Evolutionary conservation across 2,888 invertebrate species (phyloP).

Genomic region (Ennomos quercinarius): DNA sequence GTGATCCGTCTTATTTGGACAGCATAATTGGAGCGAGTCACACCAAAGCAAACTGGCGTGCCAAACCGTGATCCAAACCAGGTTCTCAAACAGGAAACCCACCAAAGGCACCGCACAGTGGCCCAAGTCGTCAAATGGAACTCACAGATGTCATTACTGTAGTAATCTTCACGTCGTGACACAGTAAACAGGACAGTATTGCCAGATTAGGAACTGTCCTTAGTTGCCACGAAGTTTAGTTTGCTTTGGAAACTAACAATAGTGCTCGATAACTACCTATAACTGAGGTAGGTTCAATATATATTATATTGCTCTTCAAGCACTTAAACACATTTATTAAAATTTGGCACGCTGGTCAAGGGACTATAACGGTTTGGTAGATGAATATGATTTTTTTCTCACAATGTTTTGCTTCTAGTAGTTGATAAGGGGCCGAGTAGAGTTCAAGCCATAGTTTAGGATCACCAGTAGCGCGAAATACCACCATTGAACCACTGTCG

Average conservation of each 20-base stretch:
- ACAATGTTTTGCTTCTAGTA: too few species aligned
- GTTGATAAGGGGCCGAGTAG: too few species aligned
- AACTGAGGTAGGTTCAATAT: too few species aligned
- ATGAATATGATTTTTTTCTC: too few species aligned
- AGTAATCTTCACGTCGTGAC: conserved; percentile 4
- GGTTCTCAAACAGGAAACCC: conserved; percentile 18
- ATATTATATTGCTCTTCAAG: too few species aligned
- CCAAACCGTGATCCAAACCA: conserved; percentile 7
- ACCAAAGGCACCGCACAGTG: conserved; percentile 6
- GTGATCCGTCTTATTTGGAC: conserved; percentile 21
- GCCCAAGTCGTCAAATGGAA: conserved; percentile 19
- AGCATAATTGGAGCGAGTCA: conserved; percentile 25
- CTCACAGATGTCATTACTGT: conserved; percentile 41
- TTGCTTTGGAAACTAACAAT: background rate
- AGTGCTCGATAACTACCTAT: too few species aligned
- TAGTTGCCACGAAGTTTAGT: background rate
- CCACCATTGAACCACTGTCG: too few species aligned
- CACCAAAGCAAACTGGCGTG: conserved; percentile 19
- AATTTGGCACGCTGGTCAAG: too few species aligned
- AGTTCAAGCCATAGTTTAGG: too few species aligned
- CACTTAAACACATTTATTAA: too few species aligned
- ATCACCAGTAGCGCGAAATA: too few species aligned
- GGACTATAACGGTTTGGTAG: too few species aligned
- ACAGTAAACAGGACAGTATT: background rate
- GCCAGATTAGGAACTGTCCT: background rate